phyloP scores from a whole-genome alignment of 2,113 vertebrate species.

The Dascyllus trimaculatus region DNA sequence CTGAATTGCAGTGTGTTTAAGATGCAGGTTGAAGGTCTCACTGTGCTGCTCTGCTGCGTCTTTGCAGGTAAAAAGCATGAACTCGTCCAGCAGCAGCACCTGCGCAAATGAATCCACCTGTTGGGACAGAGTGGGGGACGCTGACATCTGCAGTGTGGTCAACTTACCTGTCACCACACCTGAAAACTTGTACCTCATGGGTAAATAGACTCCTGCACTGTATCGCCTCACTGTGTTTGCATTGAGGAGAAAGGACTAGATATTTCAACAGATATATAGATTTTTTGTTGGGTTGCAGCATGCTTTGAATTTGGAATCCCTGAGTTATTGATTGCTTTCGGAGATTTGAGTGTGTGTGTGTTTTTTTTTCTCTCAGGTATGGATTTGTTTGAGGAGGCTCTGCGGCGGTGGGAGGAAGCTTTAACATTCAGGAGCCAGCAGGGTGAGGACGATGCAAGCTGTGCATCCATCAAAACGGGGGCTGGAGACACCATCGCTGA shows the following conservation, averaged over 20 bases:
- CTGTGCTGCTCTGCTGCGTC: neutral
- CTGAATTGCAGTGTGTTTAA: too few relatives aligned
- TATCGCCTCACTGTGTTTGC: neutral
- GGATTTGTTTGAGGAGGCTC: conserved; percentile 96
- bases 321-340: neutral
- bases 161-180: conserved; percentile 94
- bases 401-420: conserved; percentile 95
- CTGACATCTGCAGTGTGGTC: conserved; percentile 88
- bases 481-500: conserved; percentile 94
- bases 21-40: neutral
- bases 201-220: conserved; percentile 76
- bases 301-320: neutral
- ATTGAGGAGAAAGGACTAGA: neutral
- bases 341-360: neutral
- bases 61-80: conserved; percentile 90
- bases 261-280: too few relatives aligned
- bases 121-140: conserved; percentile 90
- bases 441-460: conserved; percentile 89
- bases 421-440: conserved; percentile 91
- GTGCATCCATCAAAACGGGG: conserved; percentile 89
- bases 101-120: conserved; percentile 89
- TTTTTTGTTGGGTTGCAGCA: neutral
- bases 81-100: conserved; percentile 92
- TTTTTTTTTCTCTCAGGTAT: conserved; percentile 86
- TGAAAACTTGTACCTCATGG: conserved; percentile 97